Conservation (phyloP, 2,888 invertebrate genomes). For the Spodoptera exigua region DNA sequence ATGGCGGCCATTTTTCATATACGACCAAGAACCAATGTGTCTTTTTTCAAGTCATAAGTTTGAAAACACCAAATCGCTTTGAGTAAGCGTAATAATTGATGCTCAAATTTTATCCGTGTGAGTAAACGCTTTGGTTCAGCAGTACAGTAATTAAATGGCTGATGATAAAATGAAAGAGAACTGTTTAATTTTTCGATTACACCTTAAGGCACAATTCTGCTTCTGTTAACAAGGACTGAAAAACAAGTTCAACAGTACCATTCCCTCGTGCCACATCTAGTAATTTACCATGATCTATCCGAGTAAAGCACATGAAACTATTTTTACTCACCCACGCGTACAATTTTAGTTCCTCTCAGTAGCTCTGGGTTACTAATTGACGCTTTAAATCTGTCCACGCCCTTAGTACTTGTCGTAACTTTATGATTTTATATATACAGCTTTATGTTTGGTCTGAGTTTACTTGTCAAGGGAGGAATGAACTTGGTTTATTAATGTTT, state of each 20-base stretch:
- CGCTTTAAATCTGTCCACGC: slow-evolving; percentile 84
- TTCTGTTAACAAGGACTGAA: no score
- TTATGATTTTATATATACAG: slow-evolving; percentile 63
- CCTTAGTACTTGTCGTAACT: slow-evolving; percentile 63
- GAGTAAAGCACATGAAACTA: slow-evolving; percentile 71
- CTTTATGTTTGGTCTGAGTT: slow-evolving; percentile 30
- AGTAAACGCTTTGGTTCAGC: no score
- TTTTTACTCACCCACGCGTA: slow-evolving; percentile 75
- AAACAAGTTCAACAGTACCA: neutral
- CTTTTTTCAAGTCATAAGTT: no score
- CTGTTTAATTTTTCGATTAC: no score
- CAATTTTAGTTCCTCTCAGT: slow-evolving; percentile 78
- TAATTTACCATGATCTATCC: slow-evolving; percentile 31
- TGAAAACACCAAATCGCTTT: no score
- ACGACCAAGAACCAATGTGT: no score
- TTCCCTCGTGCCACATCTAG: slow-evolving; percentile 58
- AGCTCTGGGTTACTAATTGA: slow-evolving; percentile 80
- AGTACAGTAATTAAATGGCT: no score
- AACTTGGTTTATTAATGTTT: slow-evolving; percentile 39
- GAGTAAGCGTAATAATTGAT: no score
- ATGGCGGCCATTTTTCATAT: no score
- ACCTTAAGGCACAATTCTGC: no score
- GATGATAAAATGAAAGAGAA: no score
- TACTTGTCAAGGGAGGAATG: slow-evolving; percentile 40
- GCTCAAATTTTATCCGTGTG: no score